Conservation (phyloP, 2,113 vertebrate species). For the Chlorodrepanis virens region DNA sequence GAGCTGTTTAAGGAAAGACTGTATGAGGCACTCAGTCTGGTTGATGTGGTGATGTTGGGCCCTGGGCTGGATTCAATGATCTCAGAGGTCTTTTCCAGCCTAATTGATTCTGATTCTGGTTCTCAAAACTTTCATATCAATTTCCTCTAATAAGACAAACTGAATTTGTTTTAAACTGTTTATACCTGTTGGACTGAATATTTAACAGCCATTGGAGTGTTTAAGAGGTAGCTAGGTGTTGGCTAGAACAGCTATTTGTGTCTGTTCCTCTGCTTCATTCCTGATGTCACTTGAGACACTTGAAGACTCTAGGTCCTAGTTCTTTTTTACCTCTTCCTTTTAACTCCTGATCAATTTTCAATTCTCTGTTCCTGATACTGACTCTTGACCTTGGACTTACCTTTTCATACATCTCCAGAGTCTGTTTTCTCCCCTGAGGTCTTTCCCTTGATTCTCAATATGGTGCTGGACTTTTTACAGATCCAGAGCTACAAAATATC, state of each 20-base stretch:
- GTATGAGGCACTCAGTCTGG: not conserved
- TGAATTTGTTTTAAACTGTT: not conserved
- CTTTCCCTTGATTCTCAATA: not conserved
- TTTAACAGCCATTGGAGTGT: not conserved
- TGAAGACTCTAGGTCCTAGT: not conserved
- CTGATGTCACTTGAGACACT: not conserved
- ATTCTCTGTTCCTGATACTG: not conserved
- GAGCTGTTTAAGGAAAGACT: not conserved
- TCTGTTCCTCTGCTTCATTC: not conserved
- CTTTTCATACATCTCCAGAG: not conserved
- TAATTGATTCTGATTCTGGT: not conserved
- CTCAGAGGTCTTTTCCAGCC: not conserved
- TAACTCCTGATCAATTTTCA: not conserved
- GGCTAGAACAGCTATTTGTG: not conserved
- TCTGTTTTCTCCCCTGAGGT: not conserved
- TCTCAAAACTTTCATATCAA: not conserved
- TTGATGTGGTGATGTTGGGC: not conserved
- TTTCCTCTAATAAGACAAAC: not conserved
- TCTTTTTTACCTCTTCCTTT: not conserved
- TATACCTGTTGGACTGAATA: not conserved
- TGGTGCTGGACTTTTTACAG: not conserved
- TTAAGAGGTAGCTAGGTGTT: not conserved
- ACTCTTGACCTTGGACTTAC: not conserved
- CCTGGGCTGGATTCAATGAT: not conserved
- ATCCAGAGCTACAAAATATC: not conserved